A percentile compares a stretch with the other conserved stretches of the same genome.
phyloP scores from a whole-genome alignment of 2,113 vertebrate species.

The Tapirus terrestris region DNA sequence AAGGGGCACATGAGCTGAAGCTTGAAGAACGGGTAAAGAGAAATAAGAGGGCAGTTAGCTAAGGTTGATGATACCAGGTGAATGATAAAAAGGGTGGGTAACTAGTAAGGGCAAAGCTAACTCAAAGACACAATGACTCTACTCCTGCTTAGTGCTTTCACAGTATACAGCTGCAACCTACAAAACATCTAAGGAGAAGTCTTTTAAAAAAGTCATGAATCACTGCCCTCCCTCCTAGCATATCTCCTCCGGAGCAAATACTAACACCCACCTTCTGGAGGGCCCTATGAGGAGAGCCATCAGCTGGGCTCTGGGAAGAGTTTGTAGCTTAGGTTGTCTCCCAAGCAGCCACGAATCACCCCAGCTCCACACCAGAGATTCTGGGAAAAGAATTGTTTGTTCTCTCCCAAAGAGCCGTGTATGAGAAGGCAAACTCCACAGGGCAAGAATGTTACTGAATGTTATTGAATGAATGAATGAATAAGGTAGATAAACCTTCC shows the following conservation, averaged over 20 bases:
- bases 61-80: neutral
- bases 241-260: neutral
- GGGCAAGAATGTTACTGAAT: neutral
- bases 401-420: neutral
- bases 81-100: neutral
- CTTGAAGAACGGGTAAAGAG: neutral
- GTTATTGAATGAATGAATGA: neutral
- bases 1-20: neutral
- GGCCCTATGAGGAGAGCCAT: neutral
- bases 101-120: neutral
- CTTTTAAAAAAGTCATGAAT: neutral
- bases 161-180: neutral
- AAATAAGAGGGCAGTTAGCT: neutral
- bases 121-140: neutral
- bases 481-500: neutral
- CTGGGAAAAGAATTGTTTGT: neutral
- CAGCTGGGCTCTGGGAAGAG: neutral
- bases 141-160: neutral
- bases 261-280: neutral
- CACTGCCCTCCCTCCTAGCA: neutral
- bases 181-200: neutral
- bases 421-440: neutral
- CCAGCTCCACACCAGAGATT: neutral
- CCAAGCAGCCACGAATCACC: neutral
- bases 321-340: neutral